Percentiles rank a stretch among this genome's conserved stretches.
phyloP scores from a whole-genome alignment of 2,888 invertebrate genomes.

The Stenodera caucasica region DNA sequence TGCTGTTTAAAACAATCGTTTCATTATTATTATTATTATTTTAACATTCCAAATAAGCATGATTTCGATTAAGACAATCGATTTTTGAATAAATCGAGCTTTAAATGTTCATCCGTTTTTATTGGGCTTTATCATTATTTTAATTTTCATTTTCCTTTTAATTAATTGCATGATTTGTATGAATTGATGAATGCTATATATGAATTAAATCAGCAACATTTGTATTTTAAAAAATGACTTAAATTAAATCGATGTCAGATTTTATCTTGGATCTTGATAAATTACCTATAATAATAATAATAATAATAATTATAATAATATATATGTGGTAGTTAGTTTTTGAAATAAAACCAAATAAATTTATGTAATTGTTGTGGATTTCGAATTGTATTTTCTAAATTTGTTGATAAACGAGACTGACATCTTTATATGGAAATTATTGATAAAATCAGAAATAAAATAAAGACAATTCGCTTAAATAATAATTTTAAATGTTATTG shows the following conservation, averaged over 20 bases:
- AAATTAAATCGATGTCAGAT: neutral
- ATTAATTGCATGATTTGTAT: conserved; percentile 21
- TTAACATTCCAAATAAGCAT: conserved; percentile 31
- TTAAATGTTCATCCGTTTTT: conserved; percentile 44
- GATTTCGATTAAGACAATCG: conserved; percentile 17
- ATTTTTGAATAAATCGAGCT: conserved; percentile 34
- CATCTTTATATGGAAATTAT: neutral
- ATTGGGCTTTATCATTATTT: conserved; percentile 36
- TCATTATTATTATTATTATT: neutral
- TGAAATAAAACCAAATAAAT: neutral
- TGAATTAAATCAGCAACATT: conserved; percentile 9
- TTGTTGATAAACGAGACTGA: conserved; percentile 16
- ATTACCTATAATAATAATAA: too few species aligned
- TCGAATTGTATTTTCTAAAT: conserved; percentile 10
- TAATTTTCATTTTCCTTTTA: conserved; percentile 21
- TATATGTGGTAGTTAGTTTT: conserved; percentile 20
- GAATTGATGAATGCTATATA: conserved; percentile 22
- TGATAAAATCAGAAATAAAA: too few species aligned
- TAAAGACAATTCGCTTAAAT: too few species aligned
- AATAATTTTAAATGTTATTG: neutral
- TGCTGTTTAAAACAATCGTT: neutral
- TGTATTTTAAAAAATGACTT: neutral
- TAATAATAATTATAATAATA: too few species aligned
- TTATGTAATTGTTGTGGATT: conserved; percentile 20
- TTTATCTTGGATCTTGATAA: neutral